These are phyloP conservation scores for Gouania willdenowi DNA, from an alignment of 2,797 vertebrate genomes.

Conservation along the genomic window DNA sequence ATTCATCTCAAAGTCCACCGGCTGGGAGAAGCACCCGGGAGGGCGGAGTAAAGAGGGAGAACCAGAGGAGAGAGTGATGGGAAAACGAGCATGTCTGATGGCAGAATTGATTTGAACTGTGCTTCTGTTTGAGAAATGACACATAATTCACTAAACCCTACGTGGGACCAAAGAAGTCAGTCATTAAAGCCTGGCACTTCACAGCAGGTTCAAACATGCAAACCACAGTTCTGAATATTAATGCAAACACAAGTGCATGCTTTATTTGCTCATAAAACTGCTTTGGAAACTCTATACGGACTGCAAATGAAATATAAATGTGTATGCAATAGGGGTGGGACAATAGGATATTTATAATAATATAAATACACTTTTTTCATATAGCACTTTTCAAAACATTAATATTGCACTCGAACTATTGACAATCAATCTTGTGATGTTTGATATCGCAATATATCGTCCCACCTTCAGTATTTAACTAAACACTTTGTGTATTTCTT, in stretches of 20 bases:
- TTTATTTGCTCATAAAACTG: neutral
- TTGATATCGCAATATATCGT: too few relatives aligned
- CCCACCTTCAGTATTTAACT: too few relatives aligned
- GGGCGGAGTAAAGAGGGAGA: neutral
- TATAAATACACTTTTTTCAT: too few relatives aligned
- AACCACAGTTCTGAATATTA: conserved; percentile 9
- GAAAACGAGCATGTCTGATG: conserved; percentile 22
- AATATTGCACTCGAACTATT: too few relatives aligned
- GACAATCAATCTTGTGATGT: too few relatives aligned
- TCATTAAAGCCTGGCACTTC: conserved; percentile 36
- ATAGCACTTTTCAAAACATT: too few relatives aligned
- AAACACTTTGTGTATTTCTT: too few relatives aligned
- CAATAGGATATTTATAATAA: too few relatives aligned
- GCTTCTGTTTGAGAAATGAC: conserved; percentile 31
- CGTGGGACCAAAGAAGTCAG: conserved; percentile 22
- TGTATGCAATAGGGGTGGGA: too few relatives aligned
- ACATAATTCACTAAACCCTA: conserved; percentile 33
- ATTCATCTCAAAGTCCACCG: conserved; percentile 95
- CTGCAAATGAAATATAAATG: too few relatives aligned
- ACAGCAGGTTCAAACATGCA: conserved; percentile 25
- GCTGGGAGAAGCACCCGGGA: conserved; percentile 59
- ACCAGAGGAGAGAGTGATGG: neutral
- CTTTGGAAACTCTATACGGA: too few relatives aligned
- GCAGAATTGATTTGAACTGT: conserved; percentile 17
- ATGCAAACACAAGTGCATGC: neutral